These are phyloP conservation scores for Aegithalos caudatus DNA, from an alignment of 2,113 vertebrate species.

Conservation along the genomic window DNA sequence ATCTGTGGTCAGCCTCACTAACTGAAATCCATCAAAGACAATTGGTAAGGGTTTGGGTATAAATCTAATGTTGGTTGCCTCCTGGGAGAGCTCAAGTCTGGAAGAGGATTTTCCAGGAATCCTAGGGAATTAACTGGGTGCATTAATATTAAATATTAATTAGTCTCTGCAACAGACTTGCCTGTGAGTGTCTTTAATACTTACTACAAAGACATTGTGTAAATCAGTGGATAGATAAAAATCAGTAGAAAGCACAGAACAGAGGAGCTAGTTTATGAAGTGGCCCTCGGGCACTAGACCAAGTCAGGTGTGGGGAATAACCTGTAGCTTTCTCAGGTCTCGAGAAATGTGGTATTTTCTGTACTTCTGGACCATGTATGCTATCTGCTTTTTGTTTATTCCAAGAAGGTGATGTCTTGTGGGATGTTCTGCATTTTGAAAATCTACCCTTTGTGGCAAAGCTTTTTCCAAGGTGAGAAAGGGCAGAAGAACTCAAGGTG, in stretches of 20 bases:
- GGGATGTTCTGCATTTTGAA: neutral
- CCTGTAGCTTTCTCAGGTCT: neutral
- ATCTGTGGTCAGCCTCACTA: neutral
- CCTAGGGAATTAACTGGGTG: constrained; percentile 23
- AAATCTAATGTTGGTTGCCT: constrained; percentile 27
- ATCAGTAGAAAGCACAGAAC: neutral
- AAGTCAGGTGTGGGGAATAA: neutral
- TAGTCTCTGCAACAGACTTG: neutral
- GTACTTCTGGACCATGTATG: neutral
- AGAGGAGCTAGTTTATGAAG: neutral
- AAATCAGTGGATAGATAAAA: neutral
- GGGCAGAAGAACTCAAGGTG: neutral
- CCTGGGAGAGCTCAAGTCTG: constrained; percentile 28
- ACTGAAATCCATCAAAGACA: constrained; percentile 31
- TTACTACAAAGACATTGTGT: neutral
- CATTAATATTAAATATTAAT: constrained; percentile 66
- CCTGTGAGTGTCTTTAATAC: constrained; percentile 1
- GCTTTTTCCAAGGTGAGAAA: neutral
- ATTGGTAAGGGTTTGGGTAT: constrained; percentile 7
- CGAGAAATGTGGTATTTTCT: neutral
- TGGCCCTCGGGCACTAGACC: neutral
- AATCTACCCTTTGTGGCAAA: neutral
- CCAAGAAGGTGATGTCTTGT: neutral
- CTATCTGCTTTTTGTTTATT: neutral
- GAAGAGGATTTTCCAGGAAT: constrained; percentile 61